Base-by-base conservation (phyloP, 2,888 invertebrate genomes). In the Mythimna loreyi region DNA sequence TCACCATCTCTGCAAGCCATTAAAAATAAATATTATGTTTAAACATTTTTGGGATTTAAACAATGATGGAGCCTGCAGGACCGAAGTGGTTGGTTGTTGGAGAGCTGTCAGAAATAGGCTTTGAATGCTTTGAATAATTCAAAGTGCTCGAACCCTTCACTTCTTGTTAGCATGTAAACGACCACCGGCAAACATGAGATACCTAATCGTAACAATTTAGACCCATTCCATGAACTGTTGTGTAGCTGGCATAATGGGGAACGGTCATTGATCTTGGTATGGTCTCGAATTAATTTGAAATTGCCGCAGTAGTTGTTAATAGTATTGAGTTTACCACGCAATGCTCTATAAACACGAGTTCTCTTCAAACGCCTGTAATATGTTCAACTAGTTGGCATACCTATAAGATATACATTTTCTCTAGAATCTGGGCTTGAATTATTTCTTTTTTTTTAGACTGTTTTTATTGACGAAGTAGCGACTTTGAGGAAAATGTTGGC, bases 1-100 rank as follows among this genome's bases (percentile, higher is more conserved):
- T 79, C 69, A 74, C 72, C 73, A 66, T 69, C 75, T 64, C 78
- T 80, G 79, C 71, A 75, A 79, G 81, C 82, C 80, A 85, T 87
- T 87, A 89, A 86, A 87, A 84, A 87, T 87, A 87, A 87, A 87
- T 86, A 89, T 86, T 72, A 86, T 78, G 80, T 74, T 76, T 80
- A 71, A 69, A 72, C 63, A 78, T 67, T 70, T 71, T 71, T 70
- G 50, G 49, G 49, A 59, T 55, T 49, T 50, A 69, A 76, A 61
- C 72, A 72, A 61, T 68, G n/a, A 68, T 61, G 60, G 67, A n/a
- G n/a, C n/a, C n/a, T n/a, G 70, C 33, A 45, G n/a, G 43, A 8
- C 55, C 36, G n/a, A 52, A 67, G 53, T 45, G 47, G 57, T 5
- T 40, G 53, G 40, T 59, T 33, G 50, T 60, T 45, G 21, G 56